Base-by-base conservation (phyloP, 2,113 vertebrate genomes). In the Megaleporinus macrocephalus region DNA sequence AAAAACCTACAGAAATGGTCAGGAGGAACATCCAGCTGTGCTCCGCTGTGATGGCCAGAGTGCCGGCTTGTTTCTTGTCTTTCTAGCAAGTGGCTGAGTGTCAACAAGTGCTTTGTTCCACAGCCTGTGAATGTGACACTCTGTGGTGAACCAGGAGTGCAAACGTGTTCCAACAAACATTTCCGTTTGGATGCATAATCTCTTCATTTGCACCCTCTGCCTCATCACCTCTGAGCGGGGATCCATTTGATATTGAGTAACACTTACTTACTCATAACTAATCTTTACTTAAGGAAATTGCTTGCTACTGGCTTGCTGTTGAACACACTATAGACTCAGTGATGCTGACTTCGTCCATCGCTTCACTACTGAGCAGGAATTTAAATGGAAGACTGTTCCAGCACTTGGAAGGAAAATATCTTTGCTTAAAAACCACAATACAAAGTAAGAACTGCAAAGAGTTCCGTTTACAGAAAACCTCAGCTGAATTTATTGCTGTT, bases 141-240 rank as follows among this genome's bases (percentile, higher is more conserved):
- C 61, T 76, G 47, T 27, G 73, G 78, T 83, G 85, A 88, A 78
- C 82, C 26, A 26, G 47, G 20, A 78, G 59, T 72, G 81, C 63
- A 87, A 88, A 87, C 84, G 65, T 53, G 61, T 66, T 85, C 27
- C 1, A 44, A 18, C 80, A 86, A 82, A 87, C 82, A 83, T 22
- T 62, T 7, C 27, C 78, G 82, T 86, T 88, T 87, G 82, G 24
- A 49, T 75, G 65, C 33, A 83, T 61, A 72, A 80, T 78, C 80
- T 80, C 47, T 84, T 69, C 71, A 59, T 81, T 85, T 26, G 70
- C 79, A 61, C 76, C 51, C 61, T 44, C 53, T 0, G 6, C 5
- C 41, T 36, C 66, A 62, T 68, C 81, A 81, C 80, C 83, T 63
- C 73, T 36, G 30, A 47, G 72, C 22, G 5, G 20, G 33, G 30